Evolutionary conservation across 2,113 vertebrate species (phyloP), one percentile per base, ranked within the genome.

Genomic region (Carlito syrichta): DNA sequence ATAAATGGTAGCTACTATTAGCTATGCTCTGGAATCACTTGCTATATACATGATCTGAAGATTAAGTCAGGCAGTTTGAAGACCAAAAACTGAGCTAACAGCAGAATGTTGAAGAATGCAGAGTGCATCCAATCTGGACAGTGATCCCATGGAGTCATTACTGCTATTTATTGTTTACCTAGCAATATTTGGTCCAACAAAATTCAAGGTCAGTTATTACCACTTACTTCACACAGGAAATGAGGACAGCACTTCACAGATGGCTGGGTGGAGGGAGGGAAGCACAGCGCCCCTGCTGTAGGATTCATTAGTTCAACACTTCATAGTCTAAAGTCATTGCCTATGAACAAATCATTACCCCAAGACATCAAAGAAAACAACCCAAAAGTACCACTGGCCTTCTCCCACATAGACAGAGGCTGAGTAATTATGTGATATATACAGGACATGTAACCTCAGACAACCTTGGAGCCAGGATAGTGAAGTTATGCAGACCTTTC

Each of bases 331-430:
- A 78, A 96, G 43, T 17, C 50, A 69, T 77, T 48, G 38, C 86
- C 93, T n/a, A n/a, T n/a, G n/a, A n/a, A n/a, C n/a, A n/a, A 86
- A 83, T 77, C 78, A 56, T 45, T 16, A 92, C 38, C 52, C 43
- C 45, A 95, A 54, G n/a, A 86, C 74, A 83, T 79, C 68, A 92
- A 89, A 79, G 62, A 73, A 95, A 95, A 86, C 38, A 86, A 50
- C 23, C n/a, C 52, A 48, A 48, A 58, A 35, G 14, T 54, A 69
- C 45, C 27, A 13, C 43, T 86, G 58, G 63, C 71, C 60, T 86
- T 91, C 50, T 71, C 52, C 45, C 91, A 9, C 48, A 78, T 89
- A 94, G 48, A 82, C 35, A 48, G 73, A 77, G 32, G 22, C 35
- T 86, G 40, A 78, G 56, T 52, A 87, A 56, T 20, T 78, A 8